These are phyloP conservation scores for Ridgeia piscesae DNA, from an alignment of 1,140 invertebrate species.

Conservation along the genomic window DNA sequence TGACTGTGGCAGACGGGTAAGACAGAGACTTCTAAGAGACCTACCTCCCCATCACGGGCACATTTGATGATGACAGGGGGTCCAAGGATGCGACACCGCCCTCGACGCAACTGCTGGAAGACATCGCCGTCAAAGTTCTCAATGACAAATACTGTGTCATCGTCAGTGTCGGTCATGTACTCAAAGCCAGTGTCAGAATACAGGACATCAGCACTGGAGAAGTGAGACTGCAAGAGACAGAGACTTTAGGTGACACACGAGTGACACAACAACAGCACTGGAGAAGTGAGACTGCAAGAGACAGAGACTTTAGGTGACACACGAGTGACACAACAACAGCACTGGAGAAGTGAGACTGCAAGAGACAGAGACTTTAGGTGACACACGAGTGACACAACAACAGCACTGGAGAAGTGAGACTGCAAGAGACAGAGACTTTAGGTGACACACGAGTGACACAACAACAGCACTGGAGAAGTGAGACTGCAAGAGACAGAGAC, in stretches of 20 bases:
- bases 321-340: background rate
- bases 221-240: background rate
- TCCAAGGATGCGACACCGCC: constrained; percentile 58
- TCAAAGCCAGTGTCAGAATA: constrained; percentile 48
- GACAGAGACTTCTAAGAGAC: constrained; percentile 5
- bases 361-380: background rate
- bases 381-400: background rate
- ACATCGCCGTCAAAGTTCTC: constrained; percentile 70
- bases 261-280: background rate
- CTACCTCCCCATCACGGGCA: constrained; percentile 45
- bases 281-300: background rate
- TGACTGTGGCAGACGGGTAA: background rate
- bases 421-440: background rate
- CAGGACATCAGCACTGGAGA: background rate
- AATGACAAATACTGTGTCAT: constrained; percentile 71
- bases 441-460: background rate
- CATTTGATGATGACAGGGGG: constrained; percentile 52
- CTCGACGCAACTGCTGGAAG: constrained; percentile 68
- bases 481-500: no score
- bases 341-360: background rate
- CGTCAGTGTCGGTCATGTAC: constrained; percentile 41
- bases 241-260: background rate
- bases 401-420: background rate
- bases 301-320: background rate
- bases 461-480: no score